phyloP scores from a whole-genome alignment of 2,113 vertebrate species.

The Cepphus grylle region DNA sequence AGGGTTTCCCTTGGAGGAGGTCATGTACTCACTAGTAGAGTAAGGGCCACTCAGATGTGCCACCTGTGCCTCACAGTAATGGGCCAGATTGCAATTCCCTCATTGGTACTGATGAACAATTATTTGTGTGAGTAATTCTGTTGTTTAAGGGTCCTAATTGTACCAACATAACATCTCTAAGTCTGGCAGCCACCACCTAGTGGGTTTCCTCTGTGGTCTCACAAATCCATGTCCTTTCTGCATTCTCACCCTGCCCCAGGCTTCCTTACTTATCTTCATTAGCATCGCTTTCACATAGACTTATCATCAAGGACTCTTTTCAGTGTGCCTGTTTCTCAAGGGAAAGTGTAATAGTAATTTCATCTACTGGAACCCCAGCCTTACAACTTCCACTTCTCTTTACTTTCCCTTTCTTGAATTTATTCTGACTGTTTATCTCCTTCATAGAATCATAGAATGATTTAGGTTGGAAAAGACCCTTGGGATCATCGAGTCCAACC shows the following conservation, averaged over 20 bases:
- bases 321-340: background rate
- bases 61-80: background rate
- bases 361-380: background rate
- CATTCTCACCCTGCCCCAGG: background rate
- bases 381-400: background rate
- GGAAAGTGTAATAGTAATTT: background rate
- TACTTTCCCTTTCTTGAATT: background rate
- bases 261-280: background rate
- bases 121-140: background rate
- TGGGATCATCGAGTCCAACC: too few species aligned
- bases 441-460: background rate
- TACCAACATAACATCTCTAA: background rate
- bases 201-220: background rate
- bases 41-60: background rate
- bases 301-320: background rate
- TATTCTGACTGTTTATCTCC: background rate
- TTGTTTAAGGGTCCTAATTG: background rate
- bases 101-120: background rate
- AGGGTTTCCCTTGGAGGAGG: background rate
- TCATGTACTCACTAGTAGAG: background rate
- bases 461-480: too few species aligned
- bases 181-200: background rate
- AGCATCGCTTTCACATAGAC: background rate
- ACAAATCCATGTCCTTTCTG: background rate
- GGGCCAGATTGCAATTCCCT: background rate